phyloP scores from a whole-genome alignment of 2,797 vertebrate species.

The Adelosebastes latens region DNA sequence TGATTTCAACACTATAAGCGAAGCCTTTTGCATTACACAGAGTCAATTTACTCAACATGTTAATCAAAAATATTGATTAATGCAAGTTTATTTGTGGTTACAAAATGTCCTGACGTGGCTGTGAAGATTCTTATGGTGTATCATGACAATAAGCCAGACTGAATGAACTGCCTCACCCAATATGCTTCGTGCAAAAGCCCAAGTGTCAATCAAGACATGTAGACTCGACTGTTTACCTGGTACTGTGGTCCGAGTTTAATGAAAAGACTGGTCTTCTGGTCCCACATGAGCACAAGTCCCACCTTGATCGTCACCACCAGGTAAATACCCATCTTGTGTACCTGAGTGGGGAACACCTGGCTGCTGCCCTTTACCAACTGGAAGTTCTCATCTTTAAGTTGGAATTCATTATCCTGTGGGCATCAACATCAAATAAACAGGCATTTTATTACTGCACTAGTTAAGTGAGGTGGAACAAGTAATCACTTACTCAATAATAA shows the following conservation, averaged over 20 bases:
- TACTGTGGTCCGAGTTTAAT: constrained; percentile 86
- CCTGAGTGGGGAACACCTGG: constrained; percentile 74
- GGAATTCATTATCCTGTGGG: constrained; percentile 86
- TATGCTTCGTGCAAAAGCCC: background rate
- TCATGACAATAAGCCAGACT: background rate
- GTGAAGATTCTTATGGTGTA: background rate
- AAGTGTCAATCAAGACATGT: background rate
- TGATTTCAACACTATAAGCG: background rate
- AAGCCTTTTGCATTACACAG: background rate
- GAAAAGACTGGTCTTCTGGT: constrained; percentile 90
- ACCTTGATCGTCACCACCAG: constrained; percentile 82
- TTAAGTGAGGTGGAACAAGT: background rate
- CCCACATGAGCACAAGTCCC: constrained; percentile 91
- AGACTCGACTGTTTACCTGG: constrained; percentile 78
- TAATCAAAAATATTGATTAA: background rate
- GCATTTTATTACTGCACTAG: background rate
- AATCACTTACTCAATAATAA: background rate
- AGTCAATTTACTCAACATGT: background rate
- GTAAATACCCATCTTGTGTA: constrained; percentile 89
- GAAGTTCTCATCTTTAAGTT: constrained; percentile 84
- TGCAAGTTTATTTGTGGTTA: background rate
- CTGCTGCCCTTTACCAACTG: constrained; percentile 77
- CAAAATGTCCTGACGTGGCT: background rate
- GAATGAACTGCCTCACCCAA: background rate
- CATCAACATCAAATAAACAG: background rate